phyloP scores from a whole-genome alignment of 2,888 invertebrate genomes.

The Meteorus colon region DNA sequence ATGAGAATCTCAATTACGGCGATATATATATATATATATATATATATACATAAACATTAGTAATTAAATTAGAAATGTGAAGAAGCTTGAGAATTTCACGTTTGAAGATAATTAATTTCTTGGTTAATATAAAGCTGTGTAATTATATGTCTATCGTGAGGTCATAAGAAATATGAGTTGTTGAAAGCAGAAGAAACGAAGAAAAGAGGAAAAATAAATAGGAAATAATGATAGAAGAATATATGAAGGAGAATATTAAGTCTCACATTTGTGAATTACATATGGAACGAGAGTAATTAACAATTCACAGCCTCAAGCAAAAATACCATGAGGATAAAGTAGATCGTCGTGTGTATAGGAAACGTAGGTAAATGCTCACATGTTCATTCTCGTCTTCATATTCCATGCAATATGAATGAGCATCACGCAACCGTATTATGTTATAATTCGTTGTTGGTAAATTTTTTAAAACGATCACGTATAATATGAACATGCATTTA shows the following conservation, averaged over 20 bases:
- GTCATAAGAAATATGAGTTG: slow-evolving; percentile 33
- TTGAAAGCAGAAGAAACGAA: slow-evolving; percentile 22
- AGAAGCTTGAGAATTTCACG: slow-evolving; percentile 26
- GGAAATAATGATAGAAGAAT: neutral
- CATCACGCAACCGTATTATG: slow-evolving; percentile 23
- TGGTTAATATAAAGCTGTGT: slow-evolving; percentile 18
- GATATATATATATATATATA: too few relatives aligned
- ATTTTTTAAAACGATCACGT: neutral
- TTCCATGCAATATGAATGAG: slow-evolving; percentile 26
- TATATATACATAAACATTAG: slow-evolving; percentile 5
- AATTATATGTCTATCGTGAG: slow-evolving; percentile 19
- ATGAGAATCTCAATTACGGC: too few relatives aligned
- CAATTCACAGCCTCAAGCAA: slow-evolving; percentile 49
- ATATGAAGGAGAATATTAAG: slow-evolving; percentile 24
- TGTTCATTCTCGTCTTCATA: slow-evolving; percentile 35
- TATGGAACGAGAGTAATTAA: slow-evolving; percentile 59
- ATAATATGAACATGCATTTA: slow-evolving; percentile 4
- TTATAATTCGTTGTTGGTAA: slow-evolving; percentile 8
- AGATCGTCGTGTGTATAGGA: neutral
- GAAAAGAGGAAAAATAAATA: neutral
- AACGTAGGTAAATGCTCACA: neutral
- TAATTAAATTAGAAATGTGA: slow-evolving; percentile 10
- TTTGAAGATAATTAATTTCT: slow-evolving; percentile 27
- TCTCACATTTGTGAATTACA: slow-evolving; percentile 36
- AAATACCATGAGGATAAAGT: slow-evolving; percentile 19